phyloP scores from a whole-genome alignment of 2,113 vertebrate species.

The Lucifuga dentata region DNA sequence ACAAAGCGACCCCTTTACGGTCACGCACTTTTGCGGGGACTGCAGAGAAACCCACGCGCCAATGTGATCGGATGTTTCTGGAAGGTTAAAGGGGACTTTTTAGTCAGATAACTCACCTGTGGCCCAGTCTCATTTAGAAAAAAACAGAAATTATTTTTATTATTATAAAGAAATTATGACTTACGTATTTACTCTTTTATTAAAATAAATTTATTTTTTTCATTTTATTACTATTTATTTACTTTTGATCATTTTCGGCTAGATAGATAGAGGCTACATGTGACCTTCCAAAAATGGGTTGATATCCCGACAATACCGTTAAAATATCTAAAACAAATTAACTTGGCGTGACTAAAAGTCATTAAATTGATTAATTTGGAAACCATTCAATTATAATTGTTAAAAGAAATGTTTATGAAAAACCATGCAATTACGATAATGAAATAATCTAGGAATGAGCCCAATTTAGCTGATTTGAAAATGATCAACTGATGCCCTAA shows the following conservation, averaged over 20 bases:
- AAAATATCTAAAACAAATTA: slow-evolving; percentile 40
- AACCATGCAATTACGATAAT: slow-evolving; percentile 69
- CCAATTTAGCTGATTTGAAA: slow-evolving; percentile 39
- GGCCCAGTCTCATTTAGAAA: too few species aligned
- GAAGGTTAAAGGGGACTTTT: slow-evolving; percentile 10
- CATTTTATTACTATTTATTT: slow-evolving; percentile 13
- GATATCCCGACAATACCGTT: neutral
- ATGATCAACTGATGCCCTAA: slow-evolving; percentile 37
- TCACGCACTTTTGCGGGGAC: slow-evolving; percentile 47
- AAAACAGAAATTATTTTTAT: too few species aligned
- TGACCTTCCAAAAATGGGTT: neutral
- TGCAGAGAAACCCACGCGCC: slow-evolving; percentile 11
- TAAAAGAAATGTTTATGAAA: slow-evolving; percentile 60
- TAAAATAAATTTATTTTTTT: too few species aligned
- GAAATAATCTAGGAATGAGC: slow-evolving; percentile 66
- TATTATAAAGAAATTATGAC: too few species aligned
- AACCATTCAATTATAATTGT: slow-evolving; percentile 53
- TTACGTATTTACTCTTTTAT: too few species aligned
- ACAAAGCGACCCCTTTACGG: slow-evolving; percentile 23
- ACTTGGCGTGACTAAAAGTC: slow-evolving; percentile 41
- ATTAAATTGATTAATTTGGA: slow-evolving; percentile 49
- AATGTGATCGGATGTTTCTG: slow-evolving; percentile 20
- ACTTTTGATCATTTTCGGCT: neutral
- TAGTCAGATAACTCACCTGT: neutral
- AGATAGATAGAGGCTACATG: neutral